Conservation (phyloP, 2,797 vertebrate species). For the Helicolenus hilgendorfi region DNA sequence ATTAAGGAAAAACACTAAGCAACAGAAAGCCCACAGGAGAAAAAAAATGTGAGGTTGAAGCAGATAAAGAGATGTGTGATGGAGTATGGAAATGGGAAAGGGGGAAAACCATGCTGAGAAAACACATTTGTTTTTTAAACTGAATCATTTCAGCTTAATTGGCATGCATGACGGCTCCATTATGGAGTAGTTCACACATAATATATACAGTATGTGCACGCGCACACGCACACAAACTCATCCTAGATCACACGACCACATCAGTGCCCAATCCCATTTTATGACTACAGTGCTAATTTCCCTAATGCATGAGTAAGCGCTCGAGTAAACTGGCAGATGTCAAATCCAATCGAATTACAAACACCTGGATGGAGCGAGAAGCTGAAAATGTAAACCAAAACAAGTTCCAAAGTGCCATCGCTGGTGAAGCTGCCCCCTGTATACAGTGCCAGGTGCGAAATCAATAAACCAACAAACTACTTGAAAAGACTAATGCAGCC, state of each 20-base stretch:
- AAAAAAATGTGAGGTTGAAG: not conserved
- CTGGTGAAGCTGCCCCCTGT: conserved; percentile 30
- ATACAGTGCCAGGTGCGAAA: conserved; percentile 50
- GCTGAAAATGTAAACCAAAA: not conserved
- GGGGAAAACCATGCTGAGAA: not conserved
- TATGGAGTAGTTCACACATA: conserved; percentile 3
- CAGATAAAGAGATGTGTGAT: not conserved
- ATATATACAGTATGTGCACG: not conserved
- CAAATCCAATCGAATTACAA: conserved; percentile 50
- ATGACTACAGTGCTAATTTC: conserved; percentile 55
- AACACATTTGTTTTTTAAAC: conserved; percentile 31
- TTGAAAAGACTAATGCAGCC: conserved; percentile 20
- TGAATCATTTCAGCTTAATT: conserved; percentile 37
- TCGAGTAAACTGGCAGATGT: conserved; percentile 29
- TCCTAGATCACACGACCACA: conserved; percentile 30
- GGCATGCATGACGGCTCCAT: conserved; percentile 1
- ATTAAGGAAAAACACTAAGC: not conserved
- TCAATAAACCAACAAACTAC: conserved; percentile 51
- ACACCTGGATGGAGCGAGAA: conserved; percentile 40
- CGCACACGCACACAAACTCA: conserved; percentile 11
- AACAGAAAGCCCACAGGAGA: not conserved
- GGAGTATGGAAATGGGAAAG: conserved; percentile 1
- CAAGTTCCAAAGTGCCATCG: not conserved
- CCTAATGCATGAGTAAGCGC: conserved; percentile 45
- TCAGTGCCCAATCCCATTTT: conserved; percentile 38